Evolutionary conservation across 1,140 invertebrate genomes (phyloP), one percentile per base, ranked within the genome.

Genomic region (Ostrea edulis): DNA sequence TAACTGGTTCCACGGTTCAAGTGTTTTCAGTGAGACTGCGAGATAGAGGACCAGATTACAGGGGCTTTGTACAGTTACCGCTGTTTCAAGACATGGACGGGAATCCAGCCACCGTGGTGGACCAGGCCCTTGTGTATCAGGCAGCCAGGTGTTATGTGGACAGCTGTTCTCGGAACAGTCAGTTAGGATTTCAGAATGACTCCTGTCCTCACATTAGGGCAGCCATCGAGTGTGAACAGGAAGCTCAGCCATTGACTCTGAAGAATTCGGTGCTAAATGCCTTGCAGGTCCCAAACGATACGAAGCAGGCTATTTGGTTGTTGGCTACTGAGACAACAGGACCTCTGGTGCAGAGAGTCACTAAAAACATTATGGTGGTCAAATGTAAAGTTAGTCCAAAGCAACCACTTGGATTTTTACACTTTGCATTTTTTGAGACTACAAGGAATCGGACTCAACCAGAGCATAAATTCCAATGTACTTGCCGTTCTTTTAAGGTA

Each of bases 341-440:
- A 29, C 96, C 97, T 2, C 93, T 97, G 17, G 97, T 98, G 12
- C 97, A 98, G 93, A 96, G 97, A 91, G 96, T 97, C 35, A 97
- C 97, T 1, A 97, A 97, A 94, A 96, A 96, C 90, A 96, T 97
- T 55, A 97, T 97, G 96, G 97, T 96, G 65, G 97, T 97, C 0
- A 97, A 97, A 93, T 97, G 97, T 93, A 96, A 97, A 93, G 95
- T 96, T 20, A 96, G 96, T 87, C 95, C 96, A 0, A 96, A 97
- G 91, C 96, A 97, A 93, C 97, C 97, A 11, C 94, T 97, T 25
- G 97, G 97, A 9, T 97, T 97, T 93, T 94, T 97, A 54, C 97
- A 97, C 94, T 96, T 97, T 94, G 92, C 96, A 20, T 96, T 97
- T 92, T 96, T 96, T 93, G 94, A 95, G 88, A 95, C 95, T 25